phyloP scores from a whole-genome alignment of 2,888 invertebrate species.

The Rugalucina vietnamica region DNA sequence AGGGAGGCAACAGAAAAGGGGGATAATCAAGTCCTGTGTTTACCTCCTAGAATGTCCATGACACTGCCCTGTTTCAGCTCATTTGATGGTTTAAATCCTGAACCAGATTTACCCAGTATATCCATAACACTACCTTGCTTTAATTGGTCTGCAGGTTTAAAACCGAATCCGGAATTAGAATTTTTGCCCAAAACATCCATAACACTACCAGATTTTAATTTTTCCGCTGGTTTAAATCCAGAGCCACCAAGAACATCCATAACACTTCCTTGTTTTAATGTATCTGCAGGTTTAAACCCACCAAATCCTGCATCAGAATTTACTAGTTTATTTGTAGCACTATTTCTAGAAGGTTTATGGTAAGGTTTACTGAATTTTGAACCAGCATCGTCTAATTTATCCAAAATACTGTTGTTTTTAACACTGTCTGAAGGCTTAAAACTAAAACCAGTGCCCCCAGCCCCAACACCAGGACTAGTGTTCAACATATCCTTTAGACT shows the following conservation, averaged over 20 bases:
- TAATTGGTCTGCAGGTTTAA: slow-evolving; percentile 69
- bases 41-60: slow-evolving; percentile 76
- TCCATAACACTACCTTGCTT: slow-evolving; percentile 81
- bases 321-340: slow-evolving; percentile 20
- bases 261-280: slow-evolving; percentile 78
- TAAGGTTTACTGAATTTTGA: neutral
- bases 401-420: slow-evolving; percentile 74
- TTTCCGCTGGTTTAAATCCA: slow-evolving; percentile 50
- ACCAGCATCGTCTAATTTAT: slow-evolving; percentile 60
- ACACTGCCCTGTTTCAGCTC: slow-evolving; percentile 79
- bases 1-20: no score
- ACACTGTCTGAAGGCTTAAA: slow-evolving; percentile 59
- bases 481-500: neutral
- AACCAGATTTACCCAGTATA: slow-evolving; percentile 67
- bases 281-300: slow-evolving; percentile 63
- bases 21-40: no score
- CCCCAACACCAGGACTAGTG: neutral
- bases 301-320: neutral
- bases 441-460: neutral
- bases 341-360: neutral
- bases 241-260: slow-evolving; percentile 77
- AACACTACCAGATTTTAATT: slow-evolving; percentile 73
- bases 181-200: slow-evolving; percentile 71
- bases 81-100: slow-evolving; percentile 61
- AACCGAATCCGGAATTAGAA: slow-evolving; percentile 30